Base-by-base conservation (phyloP, 1,140 invertebrate genomes). In the Tetranychus urticae region DNA sequence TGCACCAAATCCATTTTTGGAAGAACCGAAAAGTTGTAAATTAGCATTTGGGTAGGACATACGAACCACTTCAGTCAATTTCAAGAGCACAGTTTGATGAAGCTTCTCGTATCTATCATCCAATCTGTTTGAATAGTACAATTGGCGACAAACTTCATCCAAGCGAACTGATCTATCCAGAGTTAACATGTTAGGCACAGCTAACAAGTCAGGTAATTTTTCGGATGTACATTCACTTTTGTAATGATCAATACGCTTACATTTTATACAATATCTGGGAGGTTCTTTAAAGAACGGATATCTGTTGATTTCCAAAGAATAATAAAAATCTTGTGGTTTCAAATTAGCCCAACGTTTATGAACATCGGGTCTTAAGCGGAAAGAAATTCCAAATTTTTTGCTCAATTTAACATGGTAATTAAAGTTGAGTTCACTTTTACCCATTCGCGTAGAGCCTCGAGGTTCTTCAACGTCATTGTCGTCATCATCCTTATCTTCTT, bases 1-100 rank as follows among this genome's bases (percentile, higher is more conserved):
- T 64, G 79, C 76, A 3, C 79, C 79, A 73, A 81, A 81, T 5
- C 80, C 80, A 74, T 81, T 81, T 61, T 71, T 71, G 0, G 78
- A 79, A 2, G 80, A 81, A 2, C 80, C 80, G 75, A 81, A 81
- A 58, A 80, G 65, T 36, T 69, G 62, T 1, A 81, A 66, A 13
- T 69, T 65, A 10, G 75, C 74, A n/a, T 58, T 33, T 1, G 57
- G 57, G 12, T 39, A 58, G n/a, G 8, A 31, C n/a, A 6, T 5
- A 10, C n/a, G 14, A 14, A 58, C 36, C 8, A 46, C 5, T n/a
- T 45, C n/a, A 2, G 4, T 58, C 12, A 58, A 33, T 31, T 13
- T 1, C 10, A 45, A 1, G 23, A 45, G 8, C 12, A 58, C 39
- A 46, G 36, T n/a, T 4, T 23, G 5, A 58, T 58, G 37, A 34